Evolutionary conservation across 2,113 vertebrate species (phyloP), one percentile per base, ranked within the genome.

Genomic region (Syrrhaptes paradoxus): DNA sequence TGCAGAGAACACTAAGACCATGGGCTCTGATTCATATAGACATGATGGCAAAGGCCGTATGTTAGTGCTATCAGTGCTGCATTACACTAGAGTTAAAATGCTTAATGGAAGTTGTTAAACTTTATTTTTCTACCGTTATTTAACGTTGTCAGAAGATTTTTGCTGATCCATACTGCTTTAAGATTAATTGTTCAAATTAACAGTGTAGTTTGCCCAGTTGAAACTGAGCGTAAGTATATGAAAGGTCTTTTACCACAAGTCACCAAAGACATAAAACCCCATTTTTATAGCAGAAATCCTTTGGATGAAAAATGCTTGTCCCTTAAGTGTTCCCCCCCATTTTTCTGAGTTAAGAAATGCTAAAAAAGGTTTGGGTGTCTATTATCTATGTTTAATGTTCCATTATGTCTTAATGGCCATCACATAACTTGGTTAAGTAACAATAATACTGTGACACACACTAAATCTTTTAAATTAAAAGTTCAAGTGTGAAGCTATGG

Each of bases 91-190:
- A 82, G 52, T 90, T 87, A 84, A 97, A 96, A 76, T 72, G 31
- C 65, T 79, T 94, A 92, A 96, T 96, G 70, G 88, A 95, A 59
- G 6, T 54, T 86, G 59, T 77, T 94, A 71, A 91, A 81, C 45
- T 91, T 90, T 89, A n/a, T 74, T 96, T 95, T 94, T 94, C 15
- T 92, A 76, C 16, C 16, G n/a, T 87, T 79, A 84, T 71, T 94
- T 95, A 96, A 77, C 67, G 46, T 34, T 85, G 31, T 38, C 41
- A 81, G 86, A 95, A 81, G 29, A 61, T 88, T 96, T 93, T 86
- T 96, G 89, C 93, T 90, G 91, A 96, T 93, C 82, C 61, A 5
- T 80, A 63, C 59, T 87, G 32, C 57, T 97, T 95, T 80, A 87
- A 86, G 66, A 93, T 78, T 77, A 86, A 85, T 91, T 78, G 55